A percentile compares a stretch with the other conserved stretches of the same genome.
These are phyloP conservation scores for Diprion similis DNA, from an alignment of 1,140 invertebrate genomes.

Conservation along the genomic window DNA sequence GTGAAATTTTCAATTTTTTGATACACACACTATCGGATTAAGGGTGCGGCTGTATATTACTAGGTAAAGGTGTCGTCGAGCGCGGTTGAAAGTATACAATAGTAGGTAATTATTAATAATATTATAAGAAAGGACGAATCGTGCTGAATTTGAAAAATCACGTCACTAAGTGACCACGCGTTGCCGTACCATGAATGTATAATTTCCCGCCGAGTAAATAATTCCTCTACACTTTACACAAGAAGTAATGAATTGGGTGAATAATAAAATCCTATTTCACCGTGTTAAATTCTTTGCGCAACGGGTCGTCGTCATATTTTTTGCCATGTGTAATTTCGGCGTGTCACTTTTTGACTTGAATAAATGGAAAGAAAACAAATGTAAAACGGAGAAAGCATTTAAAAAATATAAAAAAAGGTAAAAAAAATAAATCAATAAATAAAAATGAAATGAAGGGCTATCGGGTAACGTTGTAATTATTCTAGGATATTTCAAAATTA, in stretches of 20 bases:
- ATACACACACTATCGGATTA: background rate
- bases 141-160: no score
- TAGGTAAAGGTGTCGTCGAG: background rate
- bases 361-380: background rate
- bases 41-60: background rate
- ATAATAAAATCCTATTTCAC: no score
- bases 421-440: background rate
- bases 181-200: no score
- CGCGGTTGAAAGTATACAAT: background rate
- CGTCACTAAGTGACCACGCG: no score
- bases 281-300: no score
- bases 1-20: background rate
- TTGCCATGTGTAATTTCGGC: no score
- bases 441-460: background rate
- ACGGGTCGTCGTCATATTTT: no score
- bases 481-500: background rate
- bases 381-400: background rate
- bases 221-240: no score
- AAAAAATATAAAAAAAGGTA: background rate
- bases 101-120: no score
- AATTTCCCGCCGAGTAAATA: no score
- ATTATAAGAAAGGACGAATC: no score
- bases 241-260: no score
- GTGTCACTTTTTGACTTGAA: background rate
- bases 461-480: background rate